phyloP scores from a whole-genome alignment of 2,113 vertebrate genomes.

The Megaleporinus macrocephalus region DNA sequence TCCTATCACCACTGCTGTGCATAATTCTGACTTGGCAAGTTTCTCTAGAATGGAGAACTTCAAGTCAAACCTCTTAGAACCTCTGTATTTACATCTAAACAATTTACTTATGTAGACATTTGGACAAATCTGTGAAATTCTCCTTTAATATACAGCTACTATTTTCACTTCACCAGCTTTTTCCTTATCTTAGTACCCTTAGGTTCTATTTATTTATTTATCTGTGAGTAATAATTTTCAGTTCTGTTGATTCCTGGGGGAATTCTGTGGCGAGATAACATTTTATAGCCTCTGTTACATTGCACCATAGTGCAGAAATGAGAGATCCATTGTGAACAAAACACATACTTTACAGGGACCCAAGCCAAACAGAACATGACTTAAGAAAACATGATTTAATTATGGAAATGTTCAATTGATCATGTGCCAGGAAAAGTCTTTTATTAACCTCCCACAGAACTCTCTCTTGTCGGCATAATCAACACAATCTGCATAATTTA shows the following conservation, averaged over 20 bases:
- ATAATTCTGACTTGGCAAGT: no score
- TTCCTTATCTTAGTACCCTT: background rate
- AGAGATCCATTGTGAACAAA: constrained; percentile 9
- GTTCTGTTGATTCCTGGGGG: background rate
- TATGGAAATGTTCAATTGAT: constrained; percentile 75
- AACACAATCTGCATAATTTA: constrained; percentile 85
- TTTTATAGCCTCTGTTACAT: background rate
- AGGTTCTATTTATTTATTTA: background rate
- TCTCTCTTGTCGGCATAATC: constrained; percentile 79
- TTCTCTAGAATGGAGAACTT: no score
- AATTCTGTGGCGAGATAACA: background rate
- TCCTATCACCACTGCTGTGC: no score
- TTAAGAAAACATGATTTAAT: constrained; percentile 67
- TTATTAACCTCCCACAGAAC: constrained; percentile 73
- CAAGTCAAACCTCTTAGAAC: no score
- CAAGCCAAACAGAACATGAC: constrained; percentile 53
- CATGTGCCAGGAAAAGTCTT: constrained; percentile 75
- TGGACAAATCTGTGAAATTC: background rate
- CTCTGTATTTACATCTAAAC: no score
- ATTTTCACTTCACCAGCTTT: background rate
- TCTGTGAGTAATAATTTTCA: background rate
- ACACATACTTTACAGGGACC: constrained; percentile 62
- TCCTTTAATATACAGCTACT: background rate
- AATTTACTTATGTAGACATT: no score
- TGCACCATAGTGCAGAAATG: background rate